Percentiles rank a stretch among this genome's conserved stretches.
Evolutionary conservation across 2,113 vertebrate species (phyloP).

Genomic region (Sinocyclocheilus anshuiensis): DNA sequence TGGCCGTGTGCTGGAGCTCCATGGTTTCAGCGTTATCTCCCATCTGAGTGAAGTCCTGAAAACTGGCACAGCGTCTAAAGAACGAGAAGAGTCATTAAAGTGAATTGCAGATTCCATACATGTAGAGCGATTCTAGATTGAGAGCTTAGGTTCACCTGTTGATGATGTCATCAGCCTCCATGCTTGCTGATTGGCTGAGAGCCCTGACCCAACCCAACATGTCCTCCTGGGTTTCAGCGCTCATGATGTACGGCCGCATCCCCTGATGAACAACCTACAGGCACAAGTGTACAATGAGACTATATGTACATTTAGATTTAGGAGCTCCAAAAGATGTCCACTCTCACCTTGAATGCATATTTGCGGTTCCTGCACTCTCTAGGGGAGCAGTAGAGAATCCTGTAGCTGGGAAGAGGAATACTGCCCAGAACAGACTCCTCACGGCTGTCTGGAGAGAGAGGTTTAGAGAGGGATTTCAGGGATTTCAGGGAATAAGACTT

Average conservation of each 20-base stretch:
- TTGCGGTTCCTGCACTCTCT: too few relatives aligned
- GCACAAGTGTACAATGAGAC: too few relatives aligned
- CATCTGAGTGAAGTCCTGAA: constrained; percentile 79
- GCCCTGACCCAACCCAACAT: constrained; percentile 65
- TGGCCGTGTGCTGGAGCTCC: constrained; percentile 69
- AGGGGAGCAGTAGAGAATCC: too few relatives aligned
- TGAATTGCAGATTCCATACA: neutral
- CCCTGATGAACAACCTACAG: too few relatives aligned
- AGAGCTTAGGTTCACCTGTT: constrained; percentile 64
- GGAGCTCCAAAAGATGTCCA: too few relatives aligned
- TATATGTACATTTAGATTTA: too few relatives aligned
- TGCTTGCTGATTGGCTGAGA: constrained; percentile 81
- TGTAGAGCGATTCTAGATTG: neutral
- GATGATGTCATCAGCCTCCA: constrained; percentile 76
- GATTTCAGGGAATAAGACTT: neutral
- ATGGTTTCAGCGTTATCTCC: constrained; percentile 78
- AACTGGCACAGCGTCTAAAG: constrained; percentile 76
- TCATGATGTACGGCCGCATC: too few relatives aligned
- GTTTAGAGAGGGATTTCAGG: neutral
- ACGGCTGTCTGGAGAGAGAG: constrained; percentile 79
- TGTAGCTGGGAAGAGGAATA: constrained; percentile 67
- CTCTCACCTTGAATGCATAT: too few relatives aligned
- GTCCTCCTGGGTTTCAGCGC: too few relatives aligned
- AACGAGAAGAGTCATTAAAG: neutral
- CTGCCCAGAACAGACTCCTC: constrained; percentile 87